A percentile compares a stretch with the other conserved stretches of the same genome.
Evolutionary conservation across 2,797 vertebrate species (phyloP).

Genomic region (Catostomus latipinnis): DNA sequence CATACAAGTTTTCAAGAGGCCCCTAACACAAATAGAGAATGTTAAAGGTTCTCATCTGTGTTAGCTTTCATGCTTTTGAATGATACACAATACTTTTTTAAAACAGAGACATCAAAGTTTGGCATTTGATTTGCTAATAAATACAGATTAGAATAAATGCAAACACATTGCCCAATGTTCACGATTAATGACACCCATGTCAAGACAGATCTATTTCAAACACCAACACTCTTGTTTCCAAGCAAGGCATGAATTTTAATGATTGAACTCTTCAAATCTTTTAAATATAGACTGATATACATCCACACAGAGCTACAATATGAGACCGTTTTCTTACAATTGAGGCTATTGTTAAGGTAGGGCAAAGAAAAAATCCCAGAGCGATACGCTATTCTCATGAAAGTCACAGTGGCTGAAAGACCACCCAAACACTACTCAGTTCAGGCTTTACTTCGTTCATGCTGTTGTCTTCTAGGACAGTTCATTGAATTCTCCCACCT

Average conservation of each 20-base stretch:
- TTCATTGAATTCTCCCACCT: constrained; percentile 58
- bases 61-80: background rate
- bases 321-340: too few relatives aligned
- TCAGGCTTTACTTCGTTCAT: background rate
- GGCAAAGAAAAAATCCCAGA: too few relatives aligned
- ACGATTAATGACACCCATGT: constrained; percentile 41
- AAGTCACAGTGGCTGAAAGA: constrained; percentile 38
- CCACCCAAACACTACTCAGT: constrained; percentile 57
- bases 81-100: too few relatives aligned
- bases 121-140: constrained; percentile 4
- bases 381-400: constrained; percentile 30
- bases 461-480: constrained; percentile 22
- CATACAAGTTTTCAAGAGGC: constrained; percentile 26
- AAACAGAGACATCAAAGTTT: constrained; percentile 1
- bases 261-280: constrained; percentile 23
- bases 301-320: too few relatives aligned
- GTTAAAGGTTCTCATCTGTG: constrained; percentile 7
- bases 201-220: constrained; percentile 37
- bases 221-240: constrained; percentile 40
- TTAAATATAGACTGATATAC: background rate
- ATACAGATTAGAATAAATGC: background rate
- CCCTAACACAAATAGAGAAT: constrained; percentile 17
- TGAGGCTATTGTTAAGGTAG: too few relatives aligned
- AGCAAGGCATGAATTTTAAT: constrained; percentile 35
- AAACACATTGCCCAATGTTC: constrained; percentile 35